phyloP scores from a whole-genome alignment of 2,113 vertebrate genomes.

The Galemys pyrenaicus region DNA sequence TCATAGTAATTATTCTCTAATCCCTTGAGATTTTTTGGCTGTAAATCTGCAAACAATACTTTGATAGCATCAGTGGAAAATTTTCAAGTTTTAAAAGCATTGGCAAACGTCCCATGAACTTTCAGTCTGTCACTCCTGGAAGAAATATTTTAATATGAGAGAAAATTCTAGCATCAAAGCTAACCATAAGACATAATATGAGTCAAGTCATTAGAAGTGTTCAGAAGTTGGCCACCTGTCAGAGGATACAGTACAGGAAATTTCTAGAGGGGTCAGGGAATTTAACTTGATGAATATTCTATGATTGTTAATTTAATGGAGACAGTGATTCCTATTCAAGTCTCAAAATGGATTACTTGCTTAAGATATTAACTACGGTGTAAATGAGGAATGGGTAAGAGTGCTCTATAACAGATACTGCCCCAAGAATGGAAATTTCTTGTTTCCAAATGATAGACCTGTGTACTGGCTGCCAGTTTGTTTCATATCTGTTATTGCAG shows the following conservation, averaged over 20 bases:
- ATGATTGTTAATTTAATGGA: not conserved
- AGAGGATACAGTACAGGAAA: not conserved
- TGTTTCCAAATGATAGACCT: not conserved
- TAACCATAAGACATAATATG: not conserved
- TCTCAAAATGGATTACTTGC: not conserved
- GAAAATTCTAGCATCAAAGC: not conserved
- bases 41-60: not conserved
- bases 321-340: not conserved
- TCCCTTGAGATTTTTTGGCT: not conserved
- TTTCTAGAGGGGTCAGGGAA: not conserved
- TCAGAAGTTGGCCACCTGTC: not conserved
- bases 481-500: not conserved
- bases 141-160: constrained; percentile 21
- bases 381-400: not conserved
- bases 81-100: not conserved
- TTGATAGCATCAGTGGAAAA: not conserved
- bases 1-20: not conserved
- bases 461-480: not conserved
- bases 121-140: not conserved
- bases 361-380: not conserved
- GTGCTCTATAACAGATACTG: not conserved
- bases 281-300: not conserved
- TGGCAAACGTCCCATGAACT: not conserved
- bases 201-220: not conserved
- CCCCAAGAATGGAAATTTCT: not conserved